Evolutionary conservation across 1,140 invertebrate species (phyloP).

Genomic region (Caenorhabditis briggsae): DNA sequence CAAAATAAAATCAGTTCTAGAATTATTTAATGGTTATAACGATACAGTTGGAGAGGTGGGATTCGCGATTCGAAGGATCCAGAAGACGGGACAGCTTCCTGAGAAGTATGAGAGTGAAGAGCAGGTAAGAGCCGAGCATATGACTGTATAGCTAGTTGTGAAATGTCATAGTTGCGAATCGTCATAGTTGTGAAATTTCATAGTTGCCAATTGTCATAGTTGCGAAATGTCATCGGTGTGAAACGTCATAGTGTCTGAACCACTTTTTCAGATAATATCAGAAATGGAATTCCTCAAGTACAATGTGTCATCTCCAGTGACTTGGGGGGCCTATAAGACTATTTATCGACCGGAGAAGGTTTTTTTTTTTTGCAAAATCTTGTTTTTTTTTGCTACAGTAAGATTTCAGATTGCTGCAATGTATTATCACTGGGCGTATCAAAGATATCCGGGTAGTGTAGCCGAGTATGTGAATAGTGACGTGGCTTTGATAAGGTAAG

Average conservation of each 20-base stretch:
- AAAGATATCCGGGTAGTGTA: background rate
- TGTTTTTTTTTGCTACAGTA: background rate
- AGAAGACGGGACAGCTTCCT: background rate
- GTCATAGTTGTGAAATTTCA: too few relatives aligned
- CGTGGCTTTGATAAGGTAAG: background rate
- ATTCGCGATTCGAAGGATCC: conserved; percentile 5
- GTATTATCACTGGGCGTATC: conserved; percentile 16
- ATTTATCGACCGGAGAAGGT: conserved; percentile 7
- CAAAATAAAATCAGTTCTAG: background rate
- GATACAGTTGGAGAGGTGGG: background rate
- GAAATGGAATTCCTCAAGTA: conserved; percentile 19
- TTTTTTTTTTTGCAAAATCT: background rate
- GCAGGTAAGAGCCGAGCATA: background rate
- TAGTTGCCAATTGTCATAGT: too few relatives aligned
- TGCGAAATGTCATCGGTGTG: too few relatives aligned
- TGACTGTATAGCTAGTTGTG: too few relatives aligned
- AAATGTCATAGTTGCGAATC: too few relatives aligned
- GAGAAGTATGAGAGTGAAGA: background rate
- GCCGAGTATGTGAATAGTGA: conserved; percentile 10
- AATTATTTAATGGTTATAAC: background rate
- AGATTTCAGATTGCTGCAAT: background rate
- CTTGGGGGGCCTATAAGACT: background rate
- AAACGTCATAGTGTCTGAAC: too few relatives aligned
- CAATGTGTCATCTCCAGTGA: conserved; percentile 1
- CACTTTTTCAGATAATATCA: background rate